Conservation (phyloP, 2,797 vertebrate genomes). For the Podargus strigoides region DNA sequence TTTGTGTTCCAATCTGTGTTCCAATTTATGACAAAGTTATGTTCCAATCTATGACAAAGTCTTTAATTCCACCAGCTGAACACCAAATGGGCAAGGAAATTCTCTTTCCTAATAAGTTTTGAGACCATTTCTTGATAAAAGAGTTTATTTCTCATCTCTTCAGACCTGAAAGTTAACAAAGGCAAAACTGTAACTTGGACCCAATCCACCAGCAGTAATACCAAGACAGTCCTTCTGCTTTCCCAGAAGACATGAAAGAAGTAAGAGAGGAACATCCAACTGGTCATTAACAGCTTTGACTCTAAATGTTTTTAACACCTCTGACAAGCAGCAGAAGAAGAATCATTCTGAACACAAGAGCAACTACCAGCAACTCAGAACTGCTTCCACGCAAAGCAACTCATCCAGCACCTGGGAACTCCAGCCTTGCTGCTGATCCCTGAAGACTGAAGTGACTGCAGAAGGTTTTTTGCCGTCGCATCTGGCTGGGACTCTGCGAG, state of each 20-base stretch:
- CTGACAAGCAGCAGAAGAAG: not conserved
- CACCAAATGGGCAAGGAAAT: not conserved
- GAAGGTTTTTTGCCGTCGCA: slow-evolving; percentile 84
- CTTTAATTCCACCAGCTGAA: not conserved
- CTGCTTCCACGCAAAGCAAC: not conserved
- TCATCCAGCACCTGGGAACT: slow-evolving; percentile 81
- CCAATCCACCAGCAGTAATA: not conserved
- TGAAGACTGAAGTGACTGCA: slow-evolving; percentile 86
- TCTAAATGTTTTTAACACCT: not conserved
- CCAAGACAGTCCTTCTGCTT: not conserved
- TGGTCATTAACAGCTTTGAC: not conserved
- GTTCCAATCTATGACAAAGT: not conserved
- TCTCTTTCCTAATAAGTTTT: not conserved
- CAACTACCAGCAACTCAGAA: not conserved
- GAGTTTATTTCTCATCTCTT: not conserved
- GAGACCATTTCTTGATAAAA: not conserved
- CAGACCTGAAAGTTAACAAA: not conserved
- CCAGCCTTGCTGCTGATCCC: slow-evolving; percentile 83
- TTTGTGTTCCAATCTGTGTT: no score
- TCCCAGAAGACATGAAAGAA: not conserved
- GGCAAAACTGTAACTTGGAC: not conserved
- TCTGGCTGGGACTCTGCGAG: slow-evolving; percentile 88
- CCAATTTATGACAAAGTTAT: no score
- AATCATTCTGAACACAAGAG: not conserved
- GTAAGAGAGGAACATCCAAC: not conserved